Percentiles rank a stretch among this genome's conserved stretches.
phyloP scores from a whole-genome alignment of 2,888 invertebrate species.

The Microplitis manilae region DNA sequence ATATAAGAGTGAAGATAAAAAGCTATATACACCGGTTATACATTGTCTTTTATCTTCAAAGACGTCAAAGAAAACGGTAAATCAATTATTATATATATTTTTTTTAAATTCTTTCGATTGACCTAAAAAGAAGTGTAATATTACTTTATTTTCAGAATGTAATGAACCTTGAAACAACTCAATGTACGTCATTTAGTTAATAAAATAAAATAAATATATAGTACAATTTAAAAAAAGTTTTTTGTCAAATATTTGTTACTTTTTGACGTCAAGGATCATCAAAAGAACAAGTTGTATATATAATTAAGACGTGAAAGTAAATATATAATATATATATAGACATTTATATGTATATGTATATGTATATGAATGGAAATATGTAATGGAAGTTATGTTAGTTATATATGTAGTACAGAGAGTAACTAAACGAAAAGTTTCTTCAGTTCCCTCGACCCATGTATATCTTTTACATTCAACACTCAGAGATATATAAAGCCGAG shows the following conservation, averaged over 20 bases:
- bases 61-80: not conserved
- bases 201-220: not conserved
- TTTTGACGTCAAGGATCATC: constrained; percentile 13
- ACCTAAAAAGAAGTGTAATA: not conserved
- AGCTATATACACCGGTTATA: constrained; percentile 78
- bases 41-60: constrained; percentile 73
- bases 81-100: not conserved
- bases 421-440: constrained; percentile 11
- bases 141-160: not conserved
- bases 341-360: no score
- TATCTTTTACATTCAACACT: constrained; percentile 17
- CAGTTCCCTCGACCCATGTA: constrained; percentile 2
- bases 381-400: not conserved
- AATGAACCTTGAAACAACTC: not conserved
- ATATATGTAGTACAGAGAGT: constrained; percentile 2
- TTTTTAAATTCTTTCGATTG: no score
- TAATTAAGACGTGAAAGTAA: not conserved
- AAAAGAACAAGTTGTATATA: constrained; percentile 1
- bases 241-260: not conserved
- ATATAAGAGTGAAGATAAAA: constrained; percentile 76
- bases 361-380: not conserved
- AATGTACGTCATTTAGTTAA: not conserved
- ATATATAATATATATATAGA: no score
- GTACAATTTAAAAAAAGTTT: not conserved
- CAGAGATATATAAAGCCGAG: not conserved